phyloP scores from a whole-genome alignment of 2,888 invertebrate genomes.

The Agrochola lychnidis region DNA sequence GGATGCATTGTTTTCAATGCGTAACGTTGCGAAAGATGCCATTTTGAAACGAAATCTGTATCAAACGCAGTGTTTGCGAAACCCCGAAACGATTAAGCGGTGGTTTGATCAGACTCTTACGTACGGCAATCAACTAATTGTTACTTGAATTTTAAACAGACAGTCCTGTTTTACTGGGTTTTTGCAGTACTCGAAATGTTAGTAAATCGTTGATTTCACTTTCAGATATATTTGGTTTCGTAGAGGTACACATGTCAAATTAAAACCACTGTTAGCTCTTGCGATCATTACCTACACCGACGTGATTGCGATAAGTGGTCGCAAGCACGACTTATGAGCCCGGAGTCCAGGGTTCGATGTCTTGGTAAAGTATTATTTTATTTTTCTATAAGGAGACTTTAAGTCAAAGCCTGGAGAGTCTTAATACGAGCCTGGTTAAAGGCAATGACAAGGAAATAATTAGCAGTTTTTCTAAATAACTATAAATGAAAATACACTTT shows the following conservation, averaged over 20 bases:
- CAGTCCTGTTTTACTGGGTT: conserved; percentile 26
- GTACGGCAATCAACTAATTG: conserved; percentile 62
- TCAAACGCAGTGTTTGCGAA: conserved; percentile 57
- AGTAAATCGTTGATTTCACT: conserved; percentile 5
- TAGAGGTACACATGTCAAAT: not conserved
- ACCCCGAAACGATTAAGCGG: conserved; percentile 59
- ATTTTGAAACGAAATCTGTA: conserved; percentile 65
- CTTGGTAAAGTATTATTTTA: not conserved
- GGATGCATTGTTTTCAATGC: conserved; percentile 62
- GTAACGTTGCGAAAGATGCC: conserved; percentile 55
- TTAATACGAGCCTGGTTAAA: not conserved
- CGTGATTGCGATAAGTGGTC: not conserved
- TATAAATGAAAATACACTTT: too few relatives aligned
- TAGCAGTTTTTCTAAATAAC: not conserved
- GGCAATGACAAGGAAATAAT: not conserved
- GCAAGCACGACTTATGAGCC: not conserved
- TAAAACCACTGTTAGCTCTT: not conserved
- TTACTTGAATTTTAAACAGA: conserved; percentile 57
- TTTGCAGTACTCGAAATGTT: conserved; percentile 15
- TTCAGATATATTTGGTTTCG: not conserved
- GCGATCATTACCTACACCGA: not conserved
- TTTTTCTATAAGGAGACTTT: not conserved
- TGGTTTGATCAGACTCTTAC: conserved; percentile 66
- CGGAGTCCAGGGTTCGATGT: not conserved
- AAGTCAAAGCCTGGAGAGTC: not conserved